phyloP scores from a whole-genome alignment of 2,888 invertebrate species.

The Epicampocera succincta region DNA sequence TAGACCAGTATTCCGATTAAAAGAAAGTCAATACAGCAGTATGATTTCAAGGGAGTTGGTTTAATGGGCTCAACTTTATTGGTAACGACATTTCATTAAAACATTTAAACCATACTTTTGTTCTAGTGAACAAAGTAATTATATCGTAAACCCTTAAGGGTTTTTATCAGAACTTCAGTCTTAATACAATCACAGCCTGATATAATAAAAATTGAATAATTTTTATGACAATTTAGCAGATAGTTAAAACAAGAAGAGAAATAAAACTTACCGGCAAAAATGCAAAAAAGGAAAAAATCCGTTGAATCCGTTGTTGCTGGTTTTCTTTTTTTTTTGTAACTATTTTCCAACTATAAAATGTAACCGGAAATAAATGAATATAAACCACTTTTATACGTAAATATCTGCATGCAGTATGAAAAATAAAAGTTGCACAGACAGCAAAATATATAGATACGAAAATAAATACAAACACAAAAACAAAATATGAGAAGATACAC shows the following conservation, averaged over 20 bases:
- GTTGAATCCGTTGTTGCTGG: conserved; percentile 27
- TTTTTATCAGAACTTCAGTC: too few species aligned
- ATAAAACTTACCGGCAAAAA: conserved; percentile 41
- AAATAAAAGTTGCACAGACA: conserved; percentile 41
- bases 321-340: conserved; percentile 13
- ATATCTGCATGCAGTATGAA: conserved; percentile 33
- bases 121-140: too few species aligned
- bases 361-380: conserved; percentile 66
- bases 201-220: neutral
- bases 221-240: neutral
- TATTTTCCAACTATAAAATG: conserved; percentile 58
- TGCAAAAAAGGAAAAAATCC: conserved; percentile 10
- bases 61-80: too few species aligned
- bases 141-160: too few species aligned
- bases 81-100: too few species aligned
- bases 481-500: conserved; percentile 25
- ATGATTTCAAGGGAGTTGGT: too few species aligned
- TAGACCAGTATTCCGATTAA: too few species aligned
- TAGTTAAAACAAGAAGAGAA: neutral
- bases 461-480: conserved; percentile 30
- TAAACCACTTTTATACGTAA: conserved; percentile 54
- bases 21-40: too few species aligned
- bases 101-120: too few species aligned
- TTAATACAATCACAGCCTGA: neutral
- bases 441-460: conserved; percentile 32